These are phyloP conservation scores for Aspidiotus rigidus DNA, from an alignment of 2,888 invertebrate species.

Conservation along the genomic window DNA sequence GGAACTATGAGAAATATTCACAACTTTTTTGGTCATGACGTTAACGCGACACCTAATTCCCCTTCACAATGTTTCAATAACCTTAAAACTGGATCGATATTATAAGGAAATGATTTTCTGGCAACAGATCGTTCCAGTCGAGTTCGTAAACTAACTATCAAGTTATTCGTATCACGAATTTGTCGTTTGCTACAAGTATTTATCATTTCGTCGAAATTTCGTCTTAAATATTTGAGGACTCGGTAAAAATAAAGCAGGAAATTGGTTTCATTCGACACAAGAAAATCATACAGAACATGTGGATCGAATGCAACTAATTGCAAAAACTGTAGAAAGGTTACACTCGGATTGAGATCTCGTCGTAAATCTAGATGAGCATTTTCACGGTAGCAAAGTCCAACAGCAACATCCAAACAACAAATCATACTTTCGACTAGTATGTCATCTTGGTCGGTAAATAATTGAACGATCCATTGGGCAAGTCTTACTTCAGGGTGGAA, in stretches of 20 bases:
- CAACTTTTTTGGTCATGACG: not conserved
- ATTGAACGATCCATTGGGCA: conserved; percentile 76
- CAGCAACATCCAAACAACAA: conserved; percentile 77
- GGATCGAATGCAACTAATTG: conserved; percentile 57
- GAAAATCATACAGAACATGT: conserved; percentile 58
- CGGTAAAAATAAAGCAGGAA: conserved; percentile 74
- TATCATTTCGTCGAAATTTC: conserved; percentile 75
- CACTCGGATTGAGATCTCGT: conserved; percentile 72
- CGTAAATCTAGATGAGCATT: conserved; percentile 70
- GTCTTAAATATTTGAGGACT: conserved; percentile 71
- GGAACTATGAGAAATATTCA: not conserved
- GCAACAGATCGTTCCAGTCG: conserved; percentile 75
- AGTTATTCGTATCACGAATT: conserved; percentile 73
- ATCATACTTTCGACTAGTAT: conserved; percentile 86
- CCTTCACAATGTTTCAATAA: conserved; percentile 74
- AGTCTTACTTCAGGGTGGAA: conserved; percentile 81
- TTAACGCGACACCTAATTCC: conserved; percentile 37
- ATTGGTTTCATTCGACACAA: conserved; percentile 84
- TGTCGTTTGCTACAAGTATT: conserved; percentile 55
- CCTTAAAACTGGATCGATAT: conserved; percentile 76
- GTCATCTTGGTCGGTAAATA: conserved; percentile 85
- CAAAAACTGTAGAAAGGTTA: conserved; percentile 78
- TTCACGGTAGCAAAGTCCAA: conserved; percentile 72
- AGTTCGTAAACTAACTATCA: conserved; percentile 65
- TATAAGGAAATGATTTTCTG: conserved; percentile 76